Conservation (phyloP, 2,797 vertebrate species). For the Sphaeramia orbicularis region DNA sequence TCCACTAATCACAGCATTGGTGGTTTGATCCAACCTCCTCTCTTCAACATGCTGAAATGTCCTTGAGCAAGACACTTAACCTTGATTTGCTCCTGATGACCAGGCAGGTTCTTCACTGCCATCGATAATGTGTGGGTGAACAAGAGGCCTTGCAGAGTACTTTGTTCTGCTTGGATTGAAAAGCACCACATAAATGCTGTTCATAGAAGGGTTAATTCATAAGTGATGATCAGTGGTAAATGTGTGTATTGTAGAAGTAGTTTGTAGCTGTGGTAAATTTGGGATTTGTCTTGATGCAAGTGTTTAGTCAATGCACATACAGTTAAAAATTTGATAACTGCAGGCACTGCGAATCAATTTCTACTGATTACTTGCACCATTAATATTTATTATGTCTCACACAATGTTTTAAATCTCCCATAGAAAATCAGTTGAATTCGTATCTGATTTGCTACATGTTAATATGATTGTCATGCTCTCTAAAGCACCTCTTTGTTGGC, state of each 20-base stretch:
- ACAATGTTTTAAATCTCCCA: slow-evolving; percentile 39
- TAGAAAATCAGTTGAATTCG: slow-evolving; percentile 43
- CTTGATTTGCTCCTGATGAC: not conserved
- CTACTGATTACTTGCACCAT: slow-evolving; percentile 52
- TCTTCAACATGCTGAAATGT: slow-evolving; percentile 7
- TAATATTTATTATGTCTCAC: slow-evolving; percentile 44
- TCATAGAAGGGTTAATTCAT: slow-evolving; percentile 12
- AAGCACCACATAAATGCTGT: slow-evolving; percentile 7
- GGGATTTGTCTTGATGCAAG: not conserved
- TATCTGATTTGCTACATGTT: slow-evolving; percentile 47
- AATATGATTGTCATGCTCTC: slow-evolving; percentile 54
- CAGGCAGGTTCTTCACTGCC: not conserved
- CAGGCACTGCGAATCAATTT: slow-evolving; percentile 50
- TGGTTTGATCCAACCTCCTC: slow-evolving; percentile 3
- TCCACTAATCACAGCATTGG: not conserved
- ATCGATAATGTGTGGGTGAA: not conserved
- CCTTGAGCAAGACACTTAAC: slow-evolving; percentile 1
- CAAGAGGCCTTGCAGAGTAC: not conserved
- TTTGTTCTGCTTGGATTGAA: slow-evolving; percentile 1
- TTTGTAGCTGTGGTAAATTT: slow-evolving; percentile 4
- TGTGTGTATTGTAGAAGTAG: slow-evolving; percentile 9
- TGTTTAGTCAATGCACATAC: slow-evolving; percentile 18
- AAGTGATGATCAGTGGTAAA: slow-evolving; percentile 22
- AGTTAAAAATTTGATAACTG: slow-evolving; percentile 46
- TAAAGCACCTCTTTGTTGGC: slow-evolving; percentile 33